Base-by-base conservation (phyloP, 2,797 vertebrate genomes). In the Galago senegalensis region DNA sequence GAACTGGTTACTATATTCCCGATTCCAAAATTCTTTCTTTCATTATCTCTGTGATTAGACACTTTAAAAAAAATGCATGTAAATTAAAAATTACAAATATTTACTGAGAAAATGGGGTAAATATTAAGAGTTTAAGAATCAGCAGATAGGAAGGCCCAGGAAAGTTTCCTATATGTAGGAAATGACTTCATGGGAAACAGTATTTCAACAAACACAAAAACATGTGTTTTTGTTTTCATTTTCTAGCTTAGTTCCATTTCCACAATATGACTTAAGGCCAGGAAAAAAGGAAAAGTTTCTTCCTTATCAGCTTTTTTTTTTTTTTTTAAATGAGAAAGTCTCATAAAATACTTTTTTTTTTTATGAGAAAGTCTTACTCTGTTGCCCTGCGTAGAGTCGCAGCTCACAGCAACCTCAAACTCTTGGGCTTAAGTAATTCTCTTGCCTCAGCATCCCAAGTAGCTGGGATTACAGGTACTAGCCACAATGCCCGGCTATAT, bases 11-110 rank as follows among this genome's bases (percentile, higher is more conserved):
- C n/a, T 27, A 37, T 43, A 34, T 70, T 63, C 93, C 49, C 53
- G 14, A 60, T 83, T 95, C 70, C 20, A 89, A 88, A 91, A 27
- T 73, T 4, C 63, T 85, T 73, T 89, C 61, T 82, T 91, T 60
- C 49, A 80, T 43, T 94, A 61, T 75, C 37, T 77, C 37, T 77
- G 1, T 88, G 43, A 61, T 65, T 43, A 43, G 53, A 61, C 10
- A 56, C 13, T 76, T 43, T 10, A 21, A 76, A 34, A 77, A 97
- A 89, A 40, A 56, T 40, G 6, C 27, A 17, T 84, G 40, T 60
- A 93, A 87, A 81, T 86, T 49, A 81, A 95, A 46, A 58, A 25
- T 10, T 69, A 63, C 7, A 77, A 70, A 85, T 61, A 27, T n/a
- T 0, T 16, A 77, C 3, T 37, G n/a, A 79, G 72, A 65, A 75